Evolutionary conservation across 2,888 invertebrate genomes (phyloP), one percentile per base, ranked within the genome.

Genomic region (Brachynemurus nebulosus): DNA sequence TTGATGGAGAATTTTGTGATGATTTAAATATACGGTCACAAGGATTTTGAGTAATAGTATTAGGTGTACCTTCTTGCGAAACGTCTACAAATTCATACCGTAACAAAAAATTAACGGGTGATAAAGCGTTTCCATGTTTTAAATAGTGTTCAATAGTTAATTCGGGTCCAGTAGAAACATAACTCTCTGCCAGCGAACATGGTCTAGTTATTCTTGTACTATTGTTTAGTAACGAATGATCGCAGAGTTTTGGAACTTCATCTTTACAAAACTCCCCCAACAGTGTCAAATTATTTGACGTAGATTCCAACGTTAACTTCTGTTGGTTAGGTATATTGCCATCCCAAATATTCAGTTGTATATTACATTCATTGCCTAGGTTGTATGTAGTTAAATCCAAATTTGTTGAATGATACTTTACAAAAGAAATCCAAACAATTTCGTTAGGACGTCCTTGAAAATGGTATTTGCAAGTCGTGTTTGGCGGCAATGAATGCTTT

Each of bases 1-100:
- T 68, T 11, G 37, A 17, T n/a, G 44, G 44, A 19, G 35, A 25
- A 27, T 37, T 37, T 18, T 18, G 18, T 17, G 25, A 16, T 40
- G 70, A 69, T 56, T 69, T 72, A 56, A 76, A 74, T 46, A 74
- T 53, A 40, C 78, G 66, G 58, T 78, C 78, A 58, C 78, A 79
- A 23, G 76, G 73, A 54, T 75, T 77, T 51, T 68, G 68, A 23
- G 75, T 73, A 51, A 71, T 69, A 35, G 63, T 62, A 48, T 70
- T 59, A 45, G 75, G 77, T 49, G 70, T 68, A 1, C 78, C 78
- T 59, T 78, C 78, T 57, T 77, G 74, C 48, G 76, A 74, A 37
- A 78, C 71, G 60, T 86, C 85, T 16, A 88, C 82, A 58, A 88
- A 88, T 64, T 88, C 88, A 63, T 86, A 88, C 42, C 82, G 76